Conservation (phyloP, 2,888 invertebrate species). For the Corbicula japonica region DNA sequence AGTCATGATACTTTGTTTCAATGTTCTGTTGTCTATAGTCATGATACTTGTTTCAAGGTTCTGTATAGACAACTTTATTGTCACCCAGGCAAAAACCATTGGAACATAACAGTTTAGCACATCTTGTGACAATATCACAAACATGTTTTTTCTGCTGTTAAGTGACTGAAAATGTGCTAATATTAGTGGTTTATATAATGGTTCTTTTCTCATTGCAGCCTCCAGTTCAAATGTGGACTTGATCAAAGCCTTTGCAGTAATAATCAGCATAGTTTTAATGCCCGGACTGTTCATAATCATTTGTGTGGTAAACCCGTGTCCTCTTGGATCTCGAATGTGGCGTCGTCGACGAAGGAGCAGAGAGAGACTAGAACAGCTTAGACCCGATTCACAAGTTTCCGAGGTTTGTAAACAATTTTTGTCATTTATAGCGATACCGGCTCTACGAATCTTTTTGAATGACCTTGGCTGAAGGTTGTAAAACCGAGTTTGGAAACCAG, state of each 20-base stretch:
- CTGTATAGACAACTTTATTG: no score
- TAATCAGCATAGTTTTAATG: conserved; percentile 74
- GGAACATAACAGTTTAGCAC: no score
- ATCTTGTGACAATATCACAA: no score
- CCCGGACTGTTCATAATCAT: conserved; percentile 74
- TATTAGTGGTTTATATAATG: not conserved
- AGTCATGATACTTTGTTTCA: no score
- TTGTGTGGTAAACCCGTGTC: conserved; percentile 75
- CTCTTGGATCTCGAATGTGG: conserved; percentile 76
- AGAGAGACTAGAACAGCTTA: conserved; percentile 73
- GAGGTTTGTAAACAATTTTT: conserved; percentile 60
- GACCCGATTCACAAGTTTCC: conserved; percentile 70
- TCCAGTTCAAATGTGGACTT: conserved; percentile 63
- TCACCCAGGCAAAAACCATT: no score
- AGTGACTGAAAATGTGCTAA: no score
- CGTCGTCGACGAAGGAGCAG: conserved; percentile 71
- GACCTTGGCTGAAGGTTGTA: no score
- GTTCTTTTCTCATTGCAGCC: conserved; percentile 64
- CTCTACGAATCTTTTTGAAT: no score
- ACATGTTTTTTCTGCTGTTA: no score
- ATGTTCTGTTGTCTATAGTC: no score
- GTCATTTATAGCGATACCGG: not conserved
- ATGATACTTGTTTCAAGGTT: no score
- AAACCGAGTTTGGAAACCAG: no score
- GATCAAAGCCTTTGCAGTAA: conserved; percentile 69